phyloP scores from a whole-genome alignment of 2,888 invertebrate genomes.

The Tiphia femorata region DNA sequence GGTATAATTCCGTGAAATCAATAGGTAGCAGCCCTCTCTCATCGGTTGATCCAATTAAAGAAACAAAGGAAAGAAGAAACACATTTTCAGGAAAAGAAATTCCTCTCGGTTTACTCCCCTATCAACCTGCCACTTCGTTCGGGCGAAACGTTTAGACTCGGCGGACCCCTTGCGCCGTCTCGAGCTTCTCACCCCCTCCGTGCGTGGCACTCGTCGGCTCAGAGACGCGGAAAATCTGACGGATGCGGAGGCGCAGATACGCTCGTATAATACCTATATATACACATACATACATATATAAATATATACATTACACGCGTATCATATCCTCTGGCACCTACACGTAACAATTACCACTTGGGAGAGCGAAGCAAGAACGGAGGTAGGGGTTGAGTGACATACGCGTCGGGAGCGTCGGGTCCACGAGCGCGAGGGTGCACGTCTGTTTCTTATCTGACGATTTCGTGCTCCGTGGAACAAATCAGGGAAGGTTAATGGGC shows the following conservation, averaged over 20 bases:
- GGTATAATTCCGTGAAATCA: too few relatives aligned
- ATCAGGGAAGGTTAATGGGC: conserved; percentile 26
- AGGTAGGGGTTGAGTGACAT: conserved; percentile 48
- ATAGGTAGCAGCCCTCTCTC: too few relatives aligned
- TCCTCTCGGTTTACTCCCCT: too few relatives aligned
- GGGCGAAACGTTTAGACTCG: too few relatives aligned
- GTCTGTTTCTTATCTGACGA: conserved; percentile 48
- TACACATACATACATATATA: too few relatives aligned
- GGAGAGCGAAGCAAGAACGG: too few relatives aligned
- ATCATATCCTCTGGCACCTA: conserved; percentile 12
- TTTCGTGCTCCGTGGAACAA: conserved; percentile 48
- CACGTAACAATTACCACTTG: conserved; percentile 52
- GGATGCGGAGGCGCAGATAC: conserved; percentile 41
- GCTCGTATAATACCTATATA: too few relatives aligned
- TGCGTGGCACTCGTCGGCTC: neutral
- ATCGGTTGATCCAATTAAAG: too few relatives aligned
- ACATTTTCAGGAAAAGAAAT: too few relatives aligned
- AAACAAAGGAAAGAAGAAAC: too few relatives aligned
- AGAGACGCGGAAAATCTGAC: conserved; percentile 52
- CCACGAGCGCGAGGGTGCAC: conserved; percentile 20
- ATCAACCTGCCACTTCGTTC: too few relatives aligned
- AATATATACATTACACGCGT: conserved; percentile 20
- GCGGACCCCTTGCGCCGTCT: too few relatives aligned
- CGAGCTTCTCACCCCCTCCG: neutral
- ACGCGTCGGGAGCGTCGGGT: conserved; percentile 33